Conservation (phyloP, 2,888 invertebrate species). For the Tuta absoluta region DNA sequence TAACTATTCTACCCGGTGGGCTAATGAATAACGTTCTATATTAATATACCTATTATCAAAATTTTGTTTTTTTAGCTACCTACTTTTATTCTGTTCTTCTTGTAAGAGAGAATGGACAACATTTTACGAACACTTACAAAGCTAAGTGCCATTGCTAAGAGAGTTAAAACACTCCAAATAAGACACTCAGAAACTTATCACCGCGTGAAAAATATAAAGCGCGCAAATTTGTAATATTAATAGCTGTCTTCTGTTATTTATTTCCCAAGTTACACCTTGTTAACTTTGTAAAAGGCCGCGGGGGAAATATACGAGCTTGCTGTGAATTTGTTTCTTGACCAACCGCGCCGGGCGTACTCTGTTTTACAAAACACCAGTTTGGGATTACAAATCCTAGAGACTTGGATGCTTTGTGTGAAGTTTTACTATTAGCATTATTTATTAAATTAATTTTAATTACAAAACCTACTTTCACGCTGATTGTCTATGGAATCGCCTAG, state of each 20-base stretch:
- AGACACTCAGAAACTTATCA: constrained; percentile 7
- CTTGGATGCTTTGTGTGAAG: not conserved
- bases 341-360: constrained; percentile 45
- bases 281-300: constrained; percentile 75
- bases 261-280: constrained; percentile 77
- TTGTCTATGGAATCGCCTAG: too few species aligned
- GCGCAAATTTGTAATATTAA: constrained; percentile 66
- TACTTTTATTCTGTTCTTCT: not conserved
- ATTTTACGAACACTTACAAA: not conserved
- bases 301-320: constrained; percentile 74
- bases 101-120: not conserved
- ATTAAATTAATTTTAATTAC: not conserved
- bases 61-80: not conserved
- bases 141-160: not conserved
- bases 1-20: too few species aligned
- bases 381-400: constrained; percentile 29
- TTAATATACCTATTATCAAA: too few species aligned
- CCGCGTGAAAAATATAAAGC: constrained; percentile 31
- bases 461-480: too few species aligned
- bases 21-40: too few species aligned
- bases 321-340: constrained; percentile 68
- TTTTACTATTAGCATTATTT: not conserved
- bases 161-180: not conserved
- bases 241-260: constrained; percentile 67
- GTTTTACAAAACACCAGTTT: constrained; percentile 37